phyloP scores from a whole-genome alignment of 2,113 vertebrate species.

The Ptilonorhynchus violaceus region DNA sequence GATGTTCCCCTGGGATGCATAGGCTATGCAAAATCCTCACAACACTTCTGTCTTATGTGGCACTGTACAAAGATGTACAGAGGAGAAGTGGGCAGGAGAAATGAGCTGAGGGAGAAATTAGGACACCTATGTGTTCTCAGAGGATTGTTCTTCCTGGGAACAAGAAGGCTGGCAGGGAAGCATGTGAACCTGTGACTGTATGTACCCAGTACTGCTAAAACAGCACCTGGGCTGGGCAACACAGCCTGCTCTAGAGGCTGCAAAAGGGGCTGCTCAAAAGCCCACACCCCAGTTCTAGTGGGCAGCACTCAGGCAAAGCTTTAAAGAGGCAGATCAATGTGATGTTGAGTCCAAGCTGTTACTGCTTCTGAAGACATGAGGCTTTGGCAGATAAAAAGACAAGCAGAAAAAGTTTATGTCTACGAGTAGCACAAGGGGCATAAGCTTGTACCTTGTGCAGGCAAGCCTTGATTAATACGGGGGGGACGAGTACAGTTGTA shows the following conservation, averaged over 20 bases:
- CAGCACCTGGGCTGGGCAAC: not conserved
- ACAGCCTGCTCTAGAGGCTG: not conserved
- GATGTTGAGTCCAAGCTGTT: fast-evolving
- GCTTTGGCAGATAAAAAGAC: not conserved
- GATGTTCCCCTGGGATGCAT: not conserved
- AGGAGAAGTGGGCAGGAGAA: not conserved
- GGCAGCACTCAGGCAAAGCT: not conserved
- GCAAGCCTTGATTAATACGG: not conserved
- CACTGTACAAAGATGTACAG: not conserved
- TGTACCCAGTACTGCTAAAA: not conserved
- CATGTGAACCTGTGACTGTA: not conserved
- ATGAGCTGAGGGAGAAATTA: not conserved
- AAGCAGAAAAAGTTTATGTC: not conserved
- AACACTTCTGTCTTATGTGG: not conserved
- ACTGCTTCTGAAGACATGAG: not conserved
- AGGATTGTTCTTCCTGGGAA: not conserved
- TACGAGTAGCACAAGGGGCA: not conserved
- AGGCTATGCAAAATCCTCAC: not conserved
- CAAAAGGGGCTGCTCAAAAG: not conserved
- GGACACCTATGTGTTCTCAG: not conserved
- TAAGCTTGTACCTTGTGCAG: not conserved
- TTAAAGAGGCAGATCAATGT: not conserved
- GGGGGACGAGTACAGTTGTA: not conserved
- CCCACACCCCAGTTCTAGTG: not conserved
- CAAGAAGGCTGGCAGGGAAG: not conserved